Conservation (phyloP, 92 coral and sea anemone genomes). For the Phenganax stokvisi region DNA sequence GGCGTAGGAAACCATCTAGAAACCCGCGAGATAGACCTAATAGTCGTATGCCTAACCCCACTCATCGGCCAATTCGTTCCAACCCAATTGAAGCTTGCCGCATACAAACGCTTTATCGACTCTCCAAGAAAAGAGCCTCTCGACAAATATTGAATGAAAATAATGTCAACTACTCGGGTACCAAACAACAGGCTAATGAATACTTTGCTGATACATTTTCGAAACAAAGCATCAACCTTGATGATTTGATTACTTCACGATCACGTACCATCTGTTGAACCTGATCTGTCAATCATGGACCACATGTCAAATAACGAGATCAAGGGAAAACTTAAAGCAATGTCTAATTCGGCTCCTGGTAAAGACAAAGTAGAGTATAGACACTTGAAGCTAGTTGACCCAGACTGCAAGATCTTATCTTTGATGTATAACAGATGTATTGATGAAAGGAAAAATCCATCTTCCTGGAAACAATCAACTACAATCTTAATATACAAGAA, state of each 20-base stretch:
- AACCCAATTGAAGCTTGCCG: conserved; percentile 8
- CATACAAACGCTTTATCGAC: neutral
- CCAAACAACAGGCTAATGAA: neutral
- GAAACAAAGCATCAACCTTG: neutral
- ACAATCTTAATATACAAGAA: neutral
- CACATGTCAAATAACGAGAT: neutral
- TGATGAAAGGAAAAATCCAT: neutral
- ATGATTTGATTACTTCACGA: neutral
- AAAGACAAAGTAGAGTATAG: neutral
- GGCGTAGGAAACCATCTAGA: neutral
- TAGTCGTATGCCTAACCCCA: neutral
- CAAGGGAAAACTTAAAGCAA: neutral
- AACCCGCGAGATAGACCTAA: neutral
- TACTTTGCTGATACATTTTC: neutral
- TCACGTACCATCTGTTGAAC: neutral
- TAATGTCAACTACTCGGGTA: neutral
- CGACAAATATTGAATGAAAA: neutral
- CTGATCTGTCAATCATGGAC: neutral
- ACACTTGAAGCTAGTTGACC: neutral
- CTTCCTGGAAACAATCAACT: neutral
- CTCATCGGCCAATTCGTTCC: neutral
- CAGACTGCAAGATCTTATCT: neutral
- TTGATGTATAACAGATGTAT: neutral
- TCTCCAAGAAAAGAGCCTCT: conserved; percentile 4
- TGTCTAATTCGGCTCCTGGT: neutral